Evolutionary conservation across 1,140 invertebrate species (phyloP).

Genomic region (Paramacrobiotus metropolitanus): DNA sequence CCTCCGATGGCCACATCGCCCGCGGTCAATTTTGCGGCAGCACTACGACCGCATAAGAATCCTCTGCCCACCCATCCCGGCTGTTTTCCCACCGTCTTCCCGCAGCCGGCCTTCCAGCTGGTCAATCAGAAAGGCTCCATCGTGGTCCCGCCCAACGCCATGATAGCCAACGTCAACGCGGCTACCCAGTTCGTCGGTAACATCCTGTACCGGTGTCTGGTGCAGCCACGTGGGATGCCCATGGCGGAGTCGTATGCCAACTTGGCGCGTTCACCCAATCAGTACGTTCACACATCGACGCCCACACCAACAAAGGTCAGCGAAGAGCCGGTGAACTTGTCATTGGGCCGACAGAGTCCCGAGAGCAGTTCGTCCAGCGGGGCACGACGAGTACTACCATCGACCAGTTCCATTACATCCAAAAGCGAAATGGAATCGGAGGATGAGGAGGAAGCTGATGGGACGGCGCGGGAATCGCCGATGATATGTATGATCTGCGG

Average conservation of each 20-base stretch:
- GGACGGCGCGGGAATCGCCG: conserved; percentile 39
- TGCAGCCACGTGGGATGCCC: background rate
- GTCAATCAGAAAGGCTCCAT: background rate
- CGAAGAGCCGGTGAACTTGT: background rate
- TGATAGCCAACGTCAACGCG: conserved; percentile 2
- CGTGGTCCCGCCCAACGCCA: background rate
- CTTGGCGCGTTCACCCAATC: background rate
- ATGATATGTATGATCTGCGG: conserved; percentile 96
- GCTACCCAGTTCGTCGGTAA: background rate
- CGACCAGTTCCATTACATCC: background rate
- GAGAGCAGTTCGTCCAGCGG: background rate
- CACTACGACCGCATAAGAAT: background rate
- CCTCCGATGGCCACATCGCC: background rate
- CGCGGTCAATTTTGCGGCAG: background rate
- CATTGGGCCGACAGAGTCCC: background rate
- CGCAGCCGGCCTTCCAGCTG: background rate
- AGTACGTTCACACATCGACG: background rate
- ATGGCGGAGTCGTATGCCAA: background rate
- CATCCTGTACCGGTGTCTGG: conserved; percentile 4
- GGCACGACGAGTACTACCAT: background rate
- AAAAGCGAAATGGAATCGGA: background rate
- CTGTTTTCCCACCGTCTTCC: background rate
- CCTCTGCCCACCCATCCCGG: background rate
- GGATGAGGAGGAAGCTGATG: background rate
- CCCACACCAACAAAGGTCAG: background rate